Evolutionary conservation across 2,797 vertebrate genomes (phyloP), one percentile per base, ranked within the genome.

Genomic region (Carduelis carduelis): DNA sequence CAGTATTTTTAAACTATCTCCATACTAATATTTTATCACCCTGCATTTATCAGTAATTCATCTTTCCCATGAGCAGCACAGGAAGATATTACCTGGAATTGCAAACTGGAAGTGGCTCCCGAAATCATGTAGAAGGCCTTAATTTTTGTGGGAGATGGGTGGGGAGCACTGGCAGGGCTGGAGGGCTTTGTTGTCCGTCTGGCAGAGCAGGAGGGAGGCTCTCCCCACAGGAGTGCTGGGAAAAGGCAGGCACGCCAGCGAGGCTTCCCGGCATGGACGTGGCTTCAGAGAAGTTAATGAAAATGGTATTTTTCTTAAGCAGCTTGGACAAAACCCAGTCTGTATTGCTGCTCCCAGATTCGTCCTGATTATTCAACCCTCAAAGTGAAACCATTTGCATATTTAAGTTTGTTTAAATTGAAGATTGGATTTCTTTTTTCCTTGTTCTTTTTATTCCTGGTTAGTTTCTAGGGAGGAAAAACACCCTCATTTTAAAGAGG

Each of bases 31-130:
- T 30, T 66, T 74, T 46, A 55, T 32, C 44, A 12, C 16, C 3
- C 0, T 12, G 9, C 0, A 0, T 39, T 86, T 74, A 65, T 56
- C 16, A 5, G 21, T 17, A 21, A 50, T 59, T 14, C 6, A 7
- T 61, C 50, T 61, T 81, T 14, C 55, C 59, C 22, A 1, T 3
- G 19, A 82, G 27, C 35, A 61, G 12, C 43, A 20, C 22, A 26
- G 24, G n/a, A 39, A 28, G 19, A 26, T 32, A n/a, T 35, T 44
- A 28, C 18, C 2, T 19, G 35, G 8, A 56, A 32, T 7, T 46
- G 26, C 44, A 52, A 64, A 21, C 4, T 10, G 56, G 21, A 57
- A 60, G 15, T 4, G 9, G 30, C 22, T 43, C 63, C 56, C 72
- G 35, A 8, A 57, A 11, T 22, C 56, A 46, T 5, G 6, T 15